Conservation (phyloP, 2,888 invertebrate genomes). For the Ophioninae sp. region DNA sequence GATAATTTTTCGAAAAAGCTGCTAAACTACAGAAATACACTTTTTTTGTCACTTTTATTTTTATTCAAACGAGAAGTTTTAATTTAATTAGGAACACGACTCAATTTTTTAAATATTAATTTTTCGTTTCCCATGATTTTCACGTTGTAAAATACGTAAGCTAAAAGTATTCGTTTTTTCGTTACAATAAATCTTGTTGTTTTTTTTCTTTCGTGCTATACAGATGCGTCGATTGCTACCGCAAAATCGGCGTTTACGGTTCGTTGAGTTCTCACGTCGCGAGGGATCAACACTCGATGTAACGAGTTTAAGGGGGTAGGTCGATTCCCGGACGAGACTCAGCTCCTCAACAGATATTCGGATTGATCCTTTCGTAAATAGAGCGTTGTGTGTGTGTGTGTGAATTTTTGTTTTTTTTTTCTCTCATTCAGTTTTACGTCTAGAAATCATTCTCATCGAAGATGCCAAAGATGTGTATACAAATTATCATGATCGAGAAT, state of each 20-base stretch:
- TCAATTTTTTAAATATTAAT: not conserved
- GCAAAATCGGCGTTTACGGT: not conserved
- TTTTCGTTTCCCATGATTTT: not conserved
- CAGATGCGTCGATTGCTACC: slow-evolving; percentile 17
- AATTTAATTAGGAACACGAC: not conserved
- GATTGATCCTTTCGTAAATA: not conserved
- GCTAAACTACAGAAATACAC: no score
- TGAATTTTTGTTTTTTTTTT: not conserved
- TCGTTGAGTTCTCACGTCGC: slow-evolving; percentile 9
- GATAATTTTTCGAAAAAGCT: no score
- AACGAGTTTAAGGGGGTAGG: not conserved
- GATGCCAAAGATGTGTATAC: slow-evolving; percentile 59
- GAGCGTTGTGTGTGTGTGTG: not conserved
- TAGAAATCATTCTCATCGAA: slow-evolving; percentile 9
- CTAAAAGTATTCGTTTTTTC: not conserved
- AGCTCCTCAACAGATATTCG: not conserved
- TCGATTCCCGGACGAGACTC: slow-evolving; percentile 1
- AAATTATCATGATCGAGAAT: slow-evolving; percentile 50
- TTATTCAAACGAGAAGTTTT: not conserved
- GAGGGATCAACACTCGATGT: not conserved
- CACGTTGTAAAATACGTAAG: slow-evolving; percentile 16
- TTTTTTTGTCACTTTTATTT: no score
- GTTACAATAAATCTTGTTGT: slow-evolving; percentile 5
- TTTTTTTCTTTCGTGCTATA: slow-evolving; percentile 50
- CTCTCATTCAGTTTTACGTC: not conserved